Percentiles rank a stretch among this genome's conserved stretches.
Evolutionary conservation across 2,888 invertebrate genomes (phyloP).

Genomic region (Nymphalis c-album): DNA sequence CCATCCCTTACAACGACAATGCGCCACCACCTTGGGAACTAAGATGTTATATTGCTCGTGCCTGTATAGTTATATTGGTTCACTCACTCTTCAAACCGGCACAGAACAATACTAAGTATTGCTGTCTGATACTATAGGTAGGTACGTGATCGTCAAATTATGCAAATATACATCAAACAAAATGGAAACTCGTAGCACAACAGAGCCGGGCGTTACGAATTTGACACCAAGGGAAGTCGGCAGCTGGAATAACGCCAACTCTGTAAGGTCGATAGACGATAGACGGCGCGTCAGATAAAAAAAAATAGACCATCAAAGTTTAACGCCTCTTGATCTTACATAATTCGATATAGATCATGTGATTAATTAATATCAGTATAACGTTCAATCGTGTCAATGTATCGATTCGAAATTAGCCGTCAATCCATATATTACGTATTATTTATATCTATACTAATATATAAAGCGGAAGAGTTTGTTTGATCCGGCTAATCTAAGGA

Average conservation of each 20-base stretch:
- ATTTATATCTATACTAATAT: too few relatives aligned
- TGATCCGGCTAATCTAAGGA: too few relatives aligned
- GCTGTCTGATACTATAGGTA: background rate
- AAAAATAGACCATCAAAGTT: conserved; percentile 25
- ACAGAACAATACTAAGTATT: background rate
- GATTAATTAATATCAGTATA: background rate
- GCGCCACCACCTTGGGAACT: too few relatives aligned
- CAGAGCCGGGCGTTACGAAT: conserved; percentile 1
- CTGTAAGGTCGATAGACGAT: conserved; percentile 37
- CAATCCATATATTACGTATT: too few relatives aligned
- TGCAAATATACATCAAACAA: conserved; percentile 9
- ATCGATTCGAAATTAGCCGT: too few relatives aligned
- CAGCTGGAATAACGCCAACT: conserved; percentile 28
- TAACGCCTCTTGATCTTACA: conserved; percentile 27
- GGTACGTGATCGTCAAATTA: background rate
- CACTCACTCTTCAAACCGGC: background rate
- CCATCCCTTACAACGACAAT: too few relatives aligned
- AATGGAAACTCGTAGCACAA: conserved; percentile 5
- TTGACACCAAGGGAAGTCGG: conserved; percentile 27
- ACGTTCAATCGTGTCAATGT: background rate
- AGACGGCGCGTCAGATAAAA: conserved; percentile 12
- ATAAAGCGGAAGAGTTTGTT: too few relatives aligned
- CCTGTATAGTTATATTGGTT: too few relatives aligned
- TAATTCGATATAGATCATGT: conserved; percentile 10
- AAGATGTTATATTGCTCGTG: too few relatives aligned